Evolutionary conservation across 1,140 invertebrate genomes (phyloP).

Genomic region (Heliothis subflexa): DNA sequence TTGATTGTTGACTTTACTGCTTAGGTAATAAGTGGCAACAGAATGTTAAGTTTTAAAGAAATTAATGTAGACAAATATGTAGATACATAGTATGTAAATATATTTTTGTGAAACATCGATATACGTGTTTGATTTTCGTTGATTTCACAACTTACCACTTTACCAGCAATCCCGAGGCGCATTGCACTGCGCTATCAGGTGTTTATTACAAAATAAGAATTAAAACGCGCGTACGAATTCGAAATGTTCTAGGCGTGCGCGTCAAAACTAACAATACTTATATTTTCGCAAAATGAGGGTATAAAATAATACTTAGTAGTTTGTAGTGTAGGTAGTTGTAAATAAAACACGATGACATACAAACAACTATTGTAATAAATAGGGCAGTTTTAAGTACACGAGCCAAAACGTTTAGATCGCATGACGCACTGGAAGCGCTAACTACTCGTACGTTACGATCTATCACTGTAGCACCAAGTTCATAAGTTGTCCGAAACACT

Average conservation of each 20-base stretch:
- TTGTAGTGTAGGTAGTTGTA: not conserved
- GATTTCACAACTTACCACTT: too few species aligned
- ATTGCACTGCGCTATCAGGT: too few species aligned
- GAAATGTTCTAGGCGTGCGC: not conserved
- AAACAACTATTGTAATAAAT: conserved; percentile 61
- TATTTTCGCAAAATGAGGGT: not conserved
- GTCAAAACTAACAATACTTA: too few species aligned
- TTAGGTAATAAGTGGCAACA: conserved; percentile 18
- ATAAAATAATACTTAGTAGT: not conserved
- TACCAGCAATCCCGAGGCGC: too few species aligned
- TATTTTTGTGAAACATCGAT: not conserved
- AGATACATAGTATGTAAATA: not conserved
- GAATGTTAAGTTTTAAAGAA: not conserved
- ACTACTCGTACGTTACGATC: not conserved
- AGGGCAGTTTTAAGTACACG: conserved; percentile 62
- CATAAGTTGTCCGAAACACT: conserved; percentile 55
- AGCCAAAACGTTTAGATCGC: conserved; percentile 49
- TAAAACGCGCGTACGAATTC: not conserved
- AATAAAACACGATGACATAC: conserved; percentile 54
- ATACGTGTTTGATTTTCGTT: not conserved
- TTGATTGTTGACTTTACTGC: not conserved
- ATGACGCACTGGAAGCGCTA: conserved; percentile 46
- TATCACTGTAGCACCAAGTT: conserved; percentile 58
- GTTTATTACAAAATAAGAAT: too few species aligned
- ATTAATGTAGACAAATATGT: not conserved